Percentiles rank a stretch among this genome's conserved stretches.
phyloP scores from a whole-genome alignment of 2,797 vertebrate genomes.

The Hypotaenidia philippensis region DNA sequence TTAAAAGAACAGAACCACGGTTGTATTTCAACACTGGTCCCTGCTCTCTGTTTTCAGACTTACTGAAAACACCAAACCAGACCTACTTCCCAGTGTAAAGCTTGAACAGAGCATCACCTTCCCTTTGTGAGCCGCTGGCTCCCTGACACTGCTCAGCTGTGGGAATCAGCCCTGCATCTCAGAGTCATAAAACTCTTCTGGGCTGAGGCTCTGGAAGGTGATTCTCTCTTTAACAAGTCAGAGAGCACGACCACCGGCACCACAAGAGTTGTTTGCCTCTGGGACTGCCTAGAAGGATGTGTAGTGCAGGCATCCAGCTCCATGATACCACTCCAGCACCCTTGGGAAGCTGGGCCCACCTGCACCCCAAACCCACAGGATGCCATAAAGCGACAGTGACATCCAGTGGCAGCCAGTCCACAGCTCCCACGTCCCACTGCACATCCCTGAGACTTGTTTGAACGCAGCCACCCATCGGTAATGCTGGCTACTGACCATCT shows the following conservation, averaged over 20 bases:
- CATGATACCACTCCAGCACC: rapidly evolving
- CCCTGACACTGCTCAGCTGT: rapidly evolving
- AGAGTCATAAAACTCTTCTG: neutral
- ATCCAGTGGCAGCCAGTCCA: neutral
- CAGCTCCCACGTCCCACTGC: rapidly evolving
- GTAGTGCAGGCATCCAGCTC: rapidly evolving
- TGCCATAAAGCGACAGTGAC: slow-evolving; percentile 47
- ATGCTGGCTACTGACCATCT: rapidly evolving
- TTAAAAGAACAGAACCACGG: neutral
- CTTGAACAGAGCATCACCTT: neutral
- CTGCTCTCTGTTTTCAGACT: neutral
- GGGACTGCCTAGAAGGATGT: rapidly evolving
- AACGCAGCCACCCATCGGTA: rapidly evolving
- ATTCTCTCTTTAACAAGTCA: neutral
- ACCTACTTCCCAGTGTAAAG: neutral
- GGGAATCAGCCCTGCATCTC: rapidly evolving
- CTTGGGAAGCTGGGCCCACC: rapidly evolving
- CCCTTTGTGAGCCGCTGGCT: neutral
- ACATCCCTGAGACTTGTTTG: rapidly evolving
- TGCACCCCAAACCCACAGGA: neutral
- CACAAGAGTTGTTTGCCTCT: rapidly evolving
- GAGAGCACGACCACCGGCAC: rapidly evolving
- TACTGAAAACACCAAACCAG: neutral
- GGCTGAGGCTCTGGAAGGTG: neutral
- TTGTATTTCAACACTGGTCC: neutral